Evolutionary conservation across 2,797 vertebrate genomes (phyloP), one percentile per base, ranked within the genome.

Genomic region (Leptodactylus fallax): DNA sequence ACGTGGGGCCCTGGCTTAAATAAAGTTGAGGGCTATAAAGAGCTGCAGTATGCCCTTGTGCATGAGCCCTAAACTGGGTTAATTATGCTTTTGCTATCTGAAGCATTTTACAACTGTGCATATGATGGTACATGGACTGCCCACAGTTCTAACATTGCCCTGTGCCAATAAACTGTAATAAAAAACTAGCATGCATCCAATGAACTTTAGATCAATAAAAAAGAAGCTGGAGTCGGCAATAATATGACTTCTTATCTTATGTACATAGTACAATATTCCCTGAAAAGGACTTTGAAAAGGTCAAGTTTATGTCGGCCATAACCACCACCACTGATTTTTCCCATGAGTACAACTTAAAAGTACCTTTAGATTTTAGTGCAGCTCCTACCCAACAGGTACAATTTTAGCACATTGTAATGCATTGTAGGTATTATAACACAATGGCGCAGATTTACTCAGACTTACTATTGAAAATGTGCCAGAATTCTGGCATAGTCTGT

Each of bases 211-310:
- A 88, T 79, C 13, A 76, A 79, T 85, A 23, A 25, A 79, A 36
- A 84, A 88, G 85, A 21, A 53, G 51, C 27, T 51, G 51, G 10
- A 89, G 69, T 89, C 83, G 86, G 83, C 83, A 82, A n/a, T 58
- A 84, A 78, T 53, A 56, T 79, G 86, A 49, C 36, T 25, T 81
- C 69, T 86, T 86, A 86, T 86, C 79, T 85, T 76, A n/a, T 47
- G 67, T 69, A 55, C 79, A 89, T 74, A 85, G 51, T 67, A 67
- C 21, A 76, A 45, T 85, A 27, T 55, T 85, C 65, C 45, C 56
- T 55, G 67, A 25, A 56, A 76, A 80, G 9, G 5, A 58, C 49
- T 83, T 74, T 69, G 53, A 6, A 76, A 76, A 81, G 83, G 79
- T 81, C 58, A 88, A 85, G 53, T 16, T 61, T 53, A 49, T 61